Evolutionary conservation across 2,888 invertebrate genomes (phyloP).

Genomic region (Dynastes tityus): DNA sequence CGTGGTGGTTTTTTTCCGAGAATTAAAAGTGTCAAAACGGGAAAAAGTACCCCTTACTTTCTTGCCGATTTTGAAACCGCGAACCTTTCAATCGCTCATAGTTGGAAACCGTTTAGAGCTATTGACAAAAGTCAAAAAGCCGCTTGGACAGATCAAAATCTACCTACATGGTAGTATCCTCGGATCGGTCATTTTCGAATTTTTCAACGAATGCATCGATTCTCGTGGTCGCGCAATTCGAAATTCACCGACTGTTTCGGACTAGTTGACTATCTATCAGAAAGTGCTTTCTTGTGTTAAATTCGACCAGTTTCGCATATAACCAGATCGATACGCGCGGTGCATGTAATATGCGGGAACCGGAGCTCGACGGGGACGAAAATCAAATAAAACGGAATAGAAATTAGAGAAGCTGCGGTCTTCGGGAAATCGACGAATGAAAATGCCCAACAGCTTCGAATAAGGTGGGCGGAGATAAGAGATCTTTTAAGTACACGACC

Average conservation of each 20-base stretch:
- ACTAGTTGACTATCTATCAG: conserved; percentile 21
- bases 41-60: no score
- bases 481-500: background rate
- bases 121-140: no score
- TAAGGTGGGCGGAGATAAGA: background rate
- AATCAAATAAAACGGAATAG: conserved; percentile 40
- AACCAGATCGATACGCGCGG: conserved; percentile 12
- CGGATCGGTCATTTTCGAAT: no score
- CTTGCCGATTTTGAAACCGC: no score
- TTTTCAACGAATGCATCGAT: no score
- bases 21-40: no score
- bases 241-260: conserved; percentile 6
- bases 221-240: background rate
- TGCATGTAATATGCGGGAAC: conserved; percentile 9
- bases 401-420: conserved; percentile 8
- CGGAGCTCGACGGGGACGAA: conserved; percentile 28
- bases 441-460: background rate
- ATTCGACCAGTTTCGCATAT: conserved; percentile 11
- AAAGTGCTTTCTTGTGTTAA: conserved; percentile 41
- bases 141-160: no score
- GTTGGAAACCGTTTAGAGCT: no score
- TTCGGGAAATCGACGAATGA: conserved; percentile 19
- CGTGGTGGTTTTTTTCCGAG: no score
- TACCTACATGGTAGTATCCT: no score
- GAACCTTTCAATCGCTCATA: no score